A percentile compares a stretch with the other conserved stretches of the same genome.
Evolutionary conservation across 2,888 invertebrate genomes (phyloP).

Genomic region (Meloe dianella): DNA sequence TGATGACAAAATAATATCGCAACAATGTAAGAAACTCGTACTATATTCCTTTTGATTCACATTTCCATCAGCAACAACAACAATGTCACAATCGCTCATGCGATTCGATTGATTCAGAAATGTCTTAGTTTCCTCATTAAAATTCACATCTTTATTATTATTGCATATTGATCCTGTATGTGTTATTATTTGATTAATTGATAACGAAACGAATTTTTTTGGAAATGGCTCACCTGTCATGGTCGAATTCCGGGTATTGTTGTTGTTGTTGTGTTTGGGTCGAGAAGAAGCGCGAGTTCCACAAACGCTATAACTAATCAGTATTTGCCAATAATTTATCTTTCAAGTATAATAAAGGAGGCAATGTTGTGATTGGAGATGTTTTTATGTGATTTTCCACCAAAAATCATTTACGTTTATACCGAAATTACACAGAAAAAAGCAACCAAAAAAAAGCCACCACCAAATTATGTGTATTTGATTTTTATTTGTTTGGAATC

Average conservation of each 20-base stretch:
- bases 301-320: too few relatives aligned
- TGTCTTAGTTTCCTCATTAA: background rate
- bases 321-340: background rate
- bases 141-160: background rate
- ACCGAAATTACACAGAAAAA: background rate
- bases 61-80: conserved; percentile 7
- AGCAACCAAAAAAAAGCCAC: too few relatives aligned
- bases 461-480: too few relatives aligned
- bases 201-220: too few relatives aligned
- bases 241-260: too few relatives aligned
- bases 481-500: background rate
- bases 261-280: too few relatives aligned
- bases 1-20: conserved; percentile 59
- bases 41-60: conserved; percentile 12
- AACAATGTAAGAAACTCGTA: conserved; percentile 35
- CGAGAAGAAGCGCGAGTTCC: too few relatives aligned
- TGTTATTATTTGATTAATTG: too few relatives aligned
- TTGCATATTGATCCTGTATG: background rate
- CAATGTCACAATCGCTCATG: background rate
- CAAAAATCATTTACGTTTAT: background rate
- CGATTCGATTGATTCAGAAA: background rate
- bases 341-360: background rate
- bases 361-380: background rate
- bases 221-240: background rate
- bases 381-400: background rate